A percentile compares a stretch with the other conserved stretches of the same genome.
Evolutionary conservation across 2,888 invertebrate species (phyloP).

Genomic region (Anticlea derivata): DNA sequence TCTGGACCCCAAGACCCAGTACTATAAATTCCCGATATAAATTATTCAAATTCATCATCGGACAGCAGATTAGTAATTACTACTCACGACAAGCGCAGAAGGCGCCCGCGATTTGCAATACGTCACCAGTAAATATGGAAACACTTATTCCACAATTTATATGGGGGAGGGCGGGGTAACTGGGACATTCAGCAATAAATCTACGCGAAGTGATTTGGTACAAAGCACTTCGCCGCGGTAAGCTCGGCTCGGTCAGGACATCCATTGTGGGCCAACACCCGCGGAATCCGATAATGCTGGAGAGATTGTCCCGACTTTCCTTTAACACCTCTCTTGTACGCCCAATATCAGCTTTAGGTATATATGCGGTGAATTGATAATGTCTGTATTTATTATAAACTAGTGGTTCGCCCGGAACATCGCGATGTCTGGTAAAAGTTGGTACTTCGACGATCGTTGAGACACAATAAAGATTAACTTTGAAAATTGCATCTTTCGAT

Average conservation of each 20-base stretch:
- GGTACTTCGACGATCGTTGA: no score
- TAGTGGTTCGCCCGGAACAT: no score
- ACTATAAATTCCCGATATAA: constrained; percentile 75
- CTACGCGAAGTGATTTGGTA: constrained; percentile 79
- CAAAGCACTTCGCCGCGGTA: constrained; percentile 80
- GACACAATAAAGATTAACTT: no score
- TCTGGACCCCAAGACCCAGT: constrained; percentile 53
- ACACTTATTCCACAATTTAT: constrained; percentile 82
- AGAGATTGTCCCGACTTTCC: constrained; percentile 80
- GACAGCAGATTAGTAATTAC: constrained; percentile 71
- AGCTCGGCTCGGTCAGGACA: constrained; percentile 76
- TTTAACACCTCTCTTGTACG: constrained; percentile 71
- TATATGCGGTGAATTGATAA: no score
- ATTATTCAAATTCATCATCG: constrained; percentile 78
- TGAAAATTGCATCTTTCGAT: no score
- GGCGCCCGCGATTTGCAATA: constrained; percentile 77
- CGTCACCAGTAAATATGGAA: constrained; percentile 82
- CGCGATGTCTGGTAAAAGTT: no score
- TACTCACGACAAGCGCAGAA: constrained; percentile 72
- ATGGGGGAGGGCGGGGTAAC: constrained; percentile 70
- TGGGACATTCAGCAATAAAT: constrained; percentile 77
- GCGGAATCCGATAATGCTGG: constrained; percentile 81
- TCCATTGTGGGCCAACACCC: constrained; percentile 76
- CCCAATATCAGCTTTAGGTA: constrained; percentile 48
- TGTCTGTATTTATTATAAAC: no score